Evolutionary conservation across 2,113 vertebrate genomes (phyloP), one percentile per base, ranked within the genome.

Genomic region (Mionectes macconnelli): DNA sequence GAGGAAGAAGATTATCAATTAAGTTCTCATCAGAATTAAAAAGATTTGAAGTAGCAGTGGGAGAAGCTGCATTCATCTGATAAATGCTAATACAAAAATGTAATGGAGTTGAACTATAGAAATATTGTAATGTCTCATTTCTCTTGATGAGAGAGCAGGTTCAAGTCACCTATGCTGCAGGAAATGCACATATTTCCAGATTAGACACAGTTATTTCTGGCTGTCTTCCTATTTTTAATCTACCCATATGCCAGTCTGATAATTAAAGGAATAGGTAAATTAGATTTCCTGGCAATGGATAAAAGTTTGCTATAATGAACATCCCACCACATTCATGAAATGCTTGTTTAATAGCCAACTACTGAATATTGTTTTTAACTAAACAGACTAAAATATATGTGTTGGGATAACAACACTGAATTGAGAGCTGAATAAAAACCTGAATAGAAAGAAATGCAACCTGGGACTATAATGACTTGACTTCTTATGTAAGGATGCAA

Each of bases 181-280:
- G 59, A 94, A 95, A 79, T 56, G 35, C 24, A 37, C 6, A 2
- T 84, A 57, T 92, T 95, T 92, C 75, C 64, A 72, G 24, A 82
- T 67, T 40, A 86, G 66, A 39, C 37, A 44, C 18, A 31, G 64
- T 88, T 93, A 74, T 93, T 92, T 90, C 64, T 94, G 94, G 79
- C 79, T 88, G 10, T 55, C 47, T 90, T 94, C 88, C 92, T 88
- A 23, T 95, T 96, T 93, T 92, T 90, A 88, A 74, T 90, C 63
- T 86, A 31, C 33, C 92, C 83, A 67, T 96, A 88, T 95, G 90
- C 85, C 68, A 67, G 75, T 69, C 72, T 84, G 59, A 86, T 93
- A 92, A 90, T 90, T 76, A 84, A 90, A 95, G 91, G 39, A 95
- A 90, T 94, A 96, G 93, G 93, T 96, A 85, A 94, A 92, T 94